These are phyloP conservation scores for Zaprionus bogoriensis DNA, from an alignment of 2,888 invertebrate genomes.

Conservation along the genomic window DNA sequence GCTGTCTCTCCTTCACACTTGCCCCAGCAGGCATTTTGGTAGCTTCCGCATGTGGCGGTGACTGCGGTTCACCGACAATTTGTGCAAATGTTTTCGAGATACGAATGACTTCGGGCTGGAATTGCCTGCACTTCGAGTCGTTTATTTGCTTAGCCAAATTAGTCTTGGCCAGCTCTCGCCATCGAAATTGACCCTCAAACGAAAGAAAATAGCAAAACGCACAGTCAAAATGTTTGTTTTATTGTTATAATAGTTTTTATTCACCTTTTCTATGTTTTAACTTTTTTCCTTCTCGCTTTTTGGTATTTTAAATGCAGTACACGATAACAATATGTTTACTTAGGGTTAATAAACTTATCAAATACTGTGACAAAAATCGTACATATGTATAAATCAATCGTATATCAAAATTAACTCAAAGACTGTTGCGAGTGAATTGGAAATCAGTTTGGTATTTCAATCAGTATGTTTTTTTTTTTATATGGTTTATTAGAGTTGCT, in stretches of 20 bases:
- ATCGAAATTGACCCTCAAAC: not conserved
- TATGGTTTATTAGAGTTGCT: constrained; percentile 19
- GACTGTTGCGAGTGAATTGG: constrained; percentile 14
- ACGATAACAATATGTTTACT: constrained; percentile 77
- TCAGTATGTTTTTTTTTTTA: constrained; percentile 9
- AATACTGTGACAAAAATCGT: constrained; percentile 49
- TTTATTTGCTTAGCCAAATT: constrained; percentile 57
- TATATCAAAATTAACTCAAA: constrained; percentile 16
- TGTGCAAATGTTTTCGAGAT: constrained; percentile 68
- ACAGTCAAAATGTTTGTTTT: constrained; percentile 70
- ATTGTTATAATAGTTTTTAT: constrained; percentile 70
- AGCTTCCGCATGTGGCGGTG: constrained; percentile 74
- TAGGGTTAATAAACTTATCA: constrained; percentile 74
- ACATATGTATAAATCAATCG: constrained; percentile 46
- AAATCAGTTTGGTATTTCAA: constrained; percentile 24
- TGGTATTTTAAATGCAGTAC: constrained; percentile 60
- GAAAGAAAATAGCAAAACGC: constrained; percentile 8
- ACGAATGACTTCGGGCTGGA: constrained; percentile 7
- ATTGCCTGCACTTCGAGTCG: constrained; percentile 24
- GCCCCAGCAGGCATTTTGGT: constrained; percentile 31
- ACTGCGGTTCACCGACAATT: constrained; percentile 74
- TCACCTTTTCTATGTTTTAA: constrained; percentile 51
- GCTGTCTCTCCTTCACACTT: constrained; percentile 39
- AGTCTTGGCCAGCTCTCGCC: constrained; percentile 33
- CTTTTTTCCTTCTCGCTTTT: constrained; percentile 25